Base-by-base conservation (phyloP, 2,113 vertebrate genomes). In the Sylvia atricapilla region DNA sequence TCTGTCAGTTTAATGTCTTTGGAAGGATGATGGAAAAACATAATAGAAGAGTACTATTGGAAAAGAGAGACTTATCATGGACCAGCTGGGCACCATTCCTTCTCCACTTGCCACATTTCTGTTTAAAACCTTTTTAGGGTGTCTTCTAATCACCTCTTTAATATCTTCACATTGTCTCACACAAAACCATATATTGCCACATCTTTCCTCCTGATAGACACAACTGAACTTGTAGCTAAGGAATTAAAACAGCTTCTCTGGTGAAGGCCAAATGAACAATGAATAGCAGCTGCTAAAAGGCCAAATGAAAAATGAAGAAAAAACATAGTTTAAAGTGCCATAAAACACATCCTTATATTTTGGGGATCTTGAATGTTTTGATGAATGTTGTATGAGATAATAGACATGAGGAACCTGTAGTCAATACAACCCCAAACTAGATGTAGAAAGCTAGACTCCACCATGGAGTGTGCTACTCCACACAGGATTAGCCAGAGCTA, bases 401-500 rank as follows among this genome's bases (percentile, higher is more conserved):
- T 10, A 83, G 17, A 35, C 15, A 33, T 3, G 13, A 13, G n/a
- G 12, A 77, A 53, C 6, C 13, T 53, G 19, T 25, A 53, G 19
- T 13, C 47, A n/a, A 23, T 60, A 49, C 3, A 56, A 2, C 4
- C 15, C 11, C 23, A 83, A 58, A 92, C 9, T 27, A 27, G 63
- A 41, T 25, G 19, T 21, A 30, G 46, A 64, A 66, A 3, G 9
- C 33, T 50, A 11, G 18, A 4, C 3, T 92, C 37, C 16, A 39
- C n/a, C 25, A 12, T 2, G 4, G 43, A 50, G 47, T 35, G 20
- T 0, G 1, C 2, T 55, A 53, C 12, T 18, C 10, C 21, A 72
- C 7, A 9, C 17, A 37, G 21, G 15, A 39, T n/a, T 53, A 58
- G 11, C 6, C 18, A 63, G 50, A 39, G 30, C 28, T 58, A 53